phyloP scores from a whole-genome alignment of 1,140 invertebrate species.

The Solen grandis region DNA sequence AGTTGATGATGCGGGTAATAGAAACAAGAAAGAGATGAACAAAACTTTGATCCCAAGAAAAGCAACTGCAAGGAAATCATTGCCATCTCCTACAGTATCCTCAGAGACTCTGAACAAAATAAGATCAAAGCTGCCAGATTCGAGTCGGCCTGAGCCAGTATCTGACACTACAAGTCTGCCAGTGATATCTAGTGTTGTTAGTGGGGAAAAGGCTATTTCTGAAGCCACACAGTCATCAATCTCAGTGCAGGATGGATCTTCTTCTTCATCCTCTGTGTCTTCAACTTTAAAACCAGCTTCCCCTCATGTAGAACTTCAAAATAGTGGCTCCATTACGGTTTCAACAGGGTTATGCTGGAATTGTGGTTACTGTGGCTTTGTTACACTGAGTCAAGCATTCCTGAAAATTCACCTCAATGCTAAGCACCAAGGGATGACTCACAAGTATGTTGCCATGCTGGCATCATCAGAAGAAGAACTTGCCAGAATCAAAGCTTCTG shows the following conservation, averaged over 20 bases:
- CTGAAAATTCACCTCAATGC: constrained; percentile 72
- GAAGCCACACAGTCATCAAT: background rate
- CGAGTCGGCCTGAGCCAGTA: too few species aligned
- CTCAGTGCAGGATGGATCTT: background rate
- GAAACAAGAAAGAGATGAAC: too few species aligned
- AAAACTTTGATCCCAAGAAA: too few species aligned
- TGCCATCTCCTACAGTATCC: too few species aligned
- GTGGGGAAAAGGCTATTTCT: constrained; percentile 24
- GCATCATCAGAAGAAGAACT: constrained; percentile 66
- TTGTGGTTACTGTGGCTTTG: constrained; percentile 76
- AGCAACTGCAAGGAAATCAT: too few species aligned
- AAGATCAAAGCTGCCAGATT: too few species aligned
- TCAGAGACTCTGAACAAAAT: too few species aligned
- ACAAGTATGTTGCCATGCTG: constrained; percentile 73
- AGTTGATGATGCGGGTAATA: constrained; percentile 58
- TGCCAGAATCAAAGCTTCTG: constrained; percentile 61
- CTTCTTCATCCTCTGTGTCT: background rate
- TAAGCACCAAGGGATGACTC: constrained; percentile 67
- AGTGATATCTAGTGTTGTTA: constrained; percentile 34
- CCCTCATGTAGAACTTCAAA: background rate
- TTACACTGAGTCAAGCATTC: constrained; percentile 69
- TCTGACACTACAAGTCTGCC: constrained; percentile 21
- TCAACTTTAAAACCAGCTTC: background rate
- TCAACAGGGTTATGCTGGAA: constrained; percentile 74
- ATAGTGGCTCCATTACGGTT: background rate